These are phyloP conservation scores for Alca torda DNA, from an alignment of 2,797 vertebrate species.

Conservation along the genomic window DNA sequence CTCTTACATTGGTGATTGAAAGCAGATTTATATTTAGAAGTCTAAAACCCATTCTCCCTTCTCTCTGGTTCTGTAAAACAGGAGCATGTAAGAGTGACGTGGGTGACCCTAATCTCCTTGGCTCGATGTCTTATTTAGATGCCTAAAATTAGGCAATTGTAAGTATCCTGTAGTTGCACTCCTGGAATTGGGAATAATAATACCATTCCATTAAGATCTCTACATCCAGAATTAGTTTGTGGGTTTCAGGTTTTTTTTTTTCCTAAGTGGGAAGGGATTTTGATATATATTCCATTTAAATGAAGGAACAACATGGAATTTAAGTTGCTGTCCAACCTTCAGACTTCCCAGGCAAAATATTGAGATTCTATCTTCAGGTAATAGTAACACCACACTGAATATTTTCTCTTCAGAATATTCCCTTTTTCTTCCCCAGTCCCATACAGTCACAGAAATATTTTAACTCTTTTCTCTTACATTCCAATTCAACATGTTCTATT, in stretches of 20 bases:
- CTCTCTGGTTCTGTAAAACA: not conserved
- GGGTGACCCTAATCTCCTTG: not conserved
- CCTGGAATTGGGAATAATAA: not conserved
- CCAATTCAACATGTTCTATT: not conserved
- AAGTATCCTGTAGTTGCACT: not conserved
- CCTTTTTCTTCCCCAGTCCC: not conserved
- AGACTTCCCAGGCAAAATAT: not conserved
- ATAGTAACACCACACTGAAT: not conserved
- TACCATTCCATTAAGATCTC: not conserved
- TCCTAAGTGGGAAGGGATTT: not conserved
- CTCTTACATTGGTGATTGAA: not conserved
- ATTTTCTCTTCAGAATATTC: not conserved
- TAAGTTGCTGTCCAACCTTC: not conserved
- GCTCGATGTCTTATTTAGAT: not conserved
- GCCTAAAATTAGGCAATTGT: not conserved
- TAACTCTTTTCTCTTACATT: not conserved
- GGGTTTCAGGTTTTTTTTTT: not conserved
- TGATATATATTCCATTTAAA: not conserved
- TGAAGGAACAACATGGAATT: not conserved
- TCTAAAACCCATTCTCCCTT: not conserved
- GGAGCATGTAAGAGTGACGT: not conserved
- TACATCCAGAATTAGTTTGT: not conserved
- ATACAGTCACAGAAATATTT: not conserved
- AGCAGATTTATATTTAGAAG: not conserved
- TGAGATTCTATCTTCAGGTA: not conserved